Conservation (phyloP, 2,797 vertebrate genomes). For the Chloroceryle inda region DNA sequence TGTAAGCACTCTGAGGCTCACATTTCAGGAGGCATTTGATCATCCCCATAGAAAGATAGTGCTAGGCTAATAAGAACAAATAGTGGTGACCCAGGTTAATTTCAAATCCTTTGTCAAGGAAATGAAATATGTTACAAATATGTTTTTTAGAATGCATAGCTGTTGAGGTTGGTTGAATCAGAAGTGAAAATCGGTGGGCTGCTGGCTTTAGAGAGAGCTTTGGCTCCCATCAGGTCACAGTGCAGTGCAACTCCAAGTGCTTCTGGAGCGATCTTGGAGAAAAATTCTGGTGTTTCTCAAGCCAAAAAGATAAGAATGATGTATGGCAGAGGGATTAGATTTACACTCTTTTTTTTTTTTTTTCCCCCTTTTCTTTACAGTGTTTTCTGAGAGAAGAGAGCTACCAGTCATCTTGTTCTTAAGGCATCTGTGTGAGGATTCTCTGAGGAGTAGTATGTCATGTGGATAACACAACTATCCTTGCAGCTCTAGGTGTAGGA, state of each 20-base stretch:
- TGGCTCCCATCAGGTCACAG: neutral
- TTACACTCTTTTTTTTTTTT: neutral
- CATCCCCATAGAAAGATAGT: neutral
- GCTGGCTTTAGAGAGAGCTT: neutral
- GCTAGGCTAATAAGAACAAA: neutral
- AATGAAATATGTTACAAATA: neutral
- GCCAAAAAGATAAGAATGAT: neutral
- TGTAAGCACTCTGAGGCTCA: neutral
- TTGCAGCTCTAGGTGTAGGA: neutral
- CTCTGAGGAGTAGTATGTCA: neutral
- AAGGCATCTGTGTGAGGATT: neutral
- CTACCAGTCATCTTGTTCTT: neutral
- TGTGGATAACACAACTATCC: neutral
- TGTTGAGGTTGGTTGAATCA: conserved; percentile 24
- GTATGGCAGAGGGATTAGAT: neutral
- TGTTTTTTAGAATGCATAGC: conserved; percentile 45
- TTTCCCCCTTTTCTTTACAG: neutral
- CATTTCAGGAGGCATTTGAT: neutral
- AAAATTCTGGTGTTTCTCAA: neutral
- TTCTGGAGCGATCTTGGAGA: neutral
- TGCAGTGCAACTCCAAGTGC: neutral
- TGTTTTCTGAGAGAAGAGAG: neutral
- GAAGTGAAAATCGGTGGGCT: conserved; percentile 2
- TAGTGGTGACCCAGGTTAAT: neutral
- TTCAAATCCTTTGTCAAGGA: conserved; percentile 14